phyloP scores from a whole-genome alignment of 2,797 vertebrate species.

The Coregonus ussuriensis region DNA sequence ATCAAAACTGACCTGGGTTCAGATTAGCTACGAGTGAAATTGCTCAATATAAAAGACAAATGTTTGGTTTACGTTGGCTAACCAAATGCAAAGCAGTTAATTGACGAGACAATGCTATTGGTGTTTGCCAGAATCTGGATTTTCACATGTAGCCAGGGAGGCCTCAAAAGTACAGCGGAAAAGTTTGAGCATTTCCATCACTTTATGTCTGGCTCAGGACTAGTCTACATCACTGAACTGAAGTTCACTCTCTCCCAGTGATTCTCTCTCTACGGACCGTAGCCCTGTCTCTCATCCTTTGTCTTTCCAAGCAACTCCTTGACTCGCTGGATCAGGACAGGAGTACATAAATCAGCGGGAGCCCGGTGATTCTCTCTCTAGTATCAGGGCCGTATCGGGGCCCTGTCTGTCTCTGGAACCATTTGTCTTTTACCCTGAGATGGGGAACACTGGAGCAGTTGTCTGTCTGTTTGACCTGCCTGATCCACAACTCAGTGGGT shows the following conservation, averaged over 20 bases:
- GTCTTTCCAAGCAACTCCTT: neutral
- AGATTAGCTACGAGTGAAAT: neutral
- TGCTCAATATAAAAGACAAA: neutral
- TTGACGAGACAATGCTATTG: neutral
- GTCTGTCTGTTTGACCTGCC: constrained; percentile 6
- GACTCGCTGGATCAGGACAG: neutral
- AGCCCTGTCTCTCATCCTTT: neutral
- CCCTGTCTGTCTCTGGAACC: no score
- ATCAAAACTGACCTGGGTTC: neutral
- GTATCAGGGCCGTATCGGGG: neutral
- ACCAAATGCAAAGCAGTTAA: no score
- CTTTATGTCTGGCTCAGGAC: neutral
- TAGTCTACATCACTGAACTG: neutral
- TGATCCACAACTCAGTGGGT: neutral
- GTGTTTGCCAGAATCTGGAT: neutral
- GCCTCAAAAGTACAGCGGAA: neutral
- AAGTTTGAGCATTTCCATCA: neutral
- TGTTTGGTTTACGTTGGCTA: neutral
- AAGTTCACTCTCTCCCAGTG: neutral
- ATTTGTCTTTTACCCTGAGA: no score
- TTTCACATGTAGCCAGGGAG: neutral
- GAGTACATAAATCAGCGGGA: neutral
- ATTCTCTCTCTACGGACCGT: neutral
- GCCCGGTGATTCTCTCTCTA: neutral
- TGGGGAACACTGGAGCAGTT: neutral